Percentiles rank a stretch among this genome's conserved stretches.
Conservation (phyloP, 2,888 invertebrate species). For the Alcis repandata region DNA sequence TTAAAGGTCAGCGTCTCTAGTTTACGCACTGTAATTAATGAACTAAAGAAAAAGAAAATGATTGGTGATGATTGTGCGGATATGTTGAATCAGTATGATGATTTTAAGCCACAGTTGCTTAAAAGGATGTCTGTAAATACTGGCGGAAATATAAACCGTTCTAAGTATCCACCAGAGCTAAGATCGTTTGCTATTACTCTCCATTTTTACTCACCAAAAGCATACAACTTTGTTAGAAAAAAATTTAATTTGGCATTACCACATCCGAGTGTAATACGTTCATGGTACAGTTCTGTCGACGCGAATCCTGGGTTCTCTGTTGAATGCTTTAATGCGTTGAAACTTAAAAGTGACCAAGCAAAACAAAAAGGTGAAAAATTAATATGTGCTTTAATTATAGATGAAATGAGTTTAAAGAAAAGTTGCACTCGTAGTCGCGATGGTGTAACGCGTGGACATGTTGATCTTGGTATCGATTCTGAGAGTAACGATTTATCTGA, state of each 20-base stretch:
- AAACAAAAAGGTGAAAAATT: too few relatives aligned
- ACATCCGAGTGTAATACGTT: neutral
- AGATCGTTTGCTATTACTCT: neutral
- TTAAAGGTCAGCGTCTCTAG: neutral
- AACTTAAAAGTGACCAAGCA: neutral
- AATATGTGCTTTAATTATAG: too few relatives aligned
- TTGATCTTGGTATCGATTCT: too few relatives aligned
- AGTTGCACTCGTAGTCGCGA: too few relatives aligned
- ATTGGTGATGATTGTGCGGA: conserved; percentile 3
- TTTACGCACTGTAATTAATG: neutral
- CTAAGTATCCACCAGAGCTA: neutral
- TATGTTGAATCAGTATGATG: conserved; percentile 6
- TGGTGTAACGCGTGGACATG: too few relatives aligned
- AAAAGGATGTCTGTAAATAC: neutral
- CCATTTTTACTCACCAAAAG: too few relatives aligned
- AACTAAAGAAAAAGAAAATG: neutral
- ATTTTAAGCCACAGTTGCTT: neutral
- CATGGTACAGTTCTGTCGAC: neutral
- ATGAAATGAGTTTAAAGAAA: too few relatives aligned
- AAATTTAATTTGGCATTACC: neutral
- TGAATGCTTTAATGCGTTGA: neutral
- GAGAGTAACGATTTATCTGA: too few relatives aligned
- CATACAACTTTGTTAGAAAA: neutral
- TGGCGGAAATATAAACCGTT: neutral
- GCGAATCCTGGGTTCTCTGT: neutral